Base-by-base conservation (phyloP, 1,140 invertebrate genomes). In the Camponotus floridanus region DNA sequence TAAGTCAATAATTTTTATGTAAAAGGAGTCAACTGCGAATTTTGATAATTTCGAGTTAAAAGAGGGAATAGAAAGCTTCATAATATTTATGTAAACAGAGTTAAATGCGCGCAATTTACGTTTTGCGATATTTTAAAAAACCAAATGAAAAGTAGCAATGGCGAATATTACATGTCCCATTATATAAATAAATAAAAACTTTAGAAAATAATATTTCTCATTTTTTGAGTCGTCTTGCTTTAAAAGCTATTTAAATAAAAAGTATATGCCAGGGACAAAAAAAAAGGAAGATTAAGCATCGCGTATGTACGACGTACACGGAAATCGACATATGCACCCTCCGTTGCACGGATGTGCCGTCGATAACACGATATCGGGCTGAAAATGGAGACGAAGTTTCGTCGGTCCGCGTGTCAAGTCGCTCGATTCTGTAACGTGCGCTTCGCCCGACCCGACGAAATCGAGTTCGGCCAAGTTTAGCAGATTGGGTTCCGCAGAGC, bases 391-490 rank as follows among this genome's bases (percentile, higher is more conserved):
- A 74, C 55, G 26, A 83, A 83, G 39, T 83, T 83, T n/a, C 39
- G 51, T 71, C 59, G 11, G 33, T 74, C 26, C 51, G 79, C 71
- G 55, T 83, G 68, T 73, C 68, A 83, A 83, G 68, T 74, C 79
- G n/a, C 18, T 74, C 68, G 68, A 45, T 83, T 83, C 79, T 48
- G 79, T 83, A 74, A 83, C 79, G 31, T n/a, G 48, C 39, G 62
- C 33, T 31, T 68, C 39, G 21, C 67, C 39, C 21, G 8, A 39
- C 65, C 31, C 79, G 39, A 45, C 15, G 31, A 73, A 83, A 83
- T 83, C 79, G 79, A 83, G 79, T 83, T 83, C 79, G 68, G 13
- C 79, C 79, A 83, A 83, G 79, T 83, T 83, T 83, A 62, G 26
- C 68, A 42, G 79, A 83, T 83, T 83, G 55, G 79, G 67, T 81